Conservation (phyloP, 2,888 invertebrate species). For the Bombylius major region DNA sequence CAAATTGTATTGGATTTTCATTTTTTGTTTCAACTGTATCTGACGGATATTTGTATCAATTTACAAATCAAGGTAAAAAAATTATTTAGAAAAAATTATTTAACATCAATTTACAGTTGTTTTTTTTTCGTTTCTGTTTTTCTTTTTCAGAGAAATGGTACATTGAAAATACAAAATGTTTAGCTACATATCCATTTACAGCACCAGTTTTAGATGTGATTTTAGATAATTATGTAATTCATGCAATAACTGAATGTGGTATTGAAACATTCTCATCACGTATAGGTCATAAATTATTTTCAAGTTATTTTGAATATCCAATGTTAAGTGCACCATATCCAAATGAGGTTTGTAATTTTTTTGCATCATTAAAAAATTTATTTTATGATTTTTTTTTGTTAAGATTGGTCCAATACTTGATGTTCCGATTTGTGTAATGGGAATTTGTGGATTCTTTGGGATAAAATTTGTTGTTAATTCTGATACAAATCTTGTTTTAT, state of each 20-base stretch:
- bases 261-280: slow-evolving; percentile 63
- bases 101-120: background rate
- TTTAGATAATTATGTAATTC: slow-evolving; percentile 54
- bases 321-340: slow-evolving; percentile 29
- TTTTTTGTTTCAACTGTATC: slow-evolving; percentile 51
- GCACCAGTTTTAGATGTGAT: slow-evolving; percentile 53
- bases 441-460: slow-evolving; percentile 53
- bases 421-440: slow-evolving; percentile 53
- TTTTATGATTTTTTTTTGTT: background rate
- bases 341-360: slow-evolving; percentile 20
- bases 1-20: slow-evolving; percentile 45
- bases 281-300: slow-evolving; percentile 47
- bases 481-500: slow-evolving; percentile 40
- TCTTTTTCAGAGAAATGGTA: slow-evolving; percentile 30
- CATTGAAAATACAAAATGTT: slow-evolving; percentile 39
- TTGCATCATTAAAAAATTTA: background rate
- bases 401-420: slow-evolving; percentile 44
- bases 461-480: slow-evolving; percentile 33
- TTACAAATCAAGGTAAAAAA: slow-evolving; percentile 38
- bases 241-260: slow-evolving; percentile 61
- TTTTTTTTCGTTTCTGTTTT: slow-evolving; percentile 1
- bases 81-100: too few species aligned
- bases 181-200: slow-evolving; percentile 58
- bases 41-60: slow-evolving; percentile 62
- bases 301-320: slow-evolving; percentile 36